These are phyloP conservation scores for Diplodus sargus DNA, from an alignment of 2,797 vertebrate genomes.

Conservation along the genomic window DNA sequence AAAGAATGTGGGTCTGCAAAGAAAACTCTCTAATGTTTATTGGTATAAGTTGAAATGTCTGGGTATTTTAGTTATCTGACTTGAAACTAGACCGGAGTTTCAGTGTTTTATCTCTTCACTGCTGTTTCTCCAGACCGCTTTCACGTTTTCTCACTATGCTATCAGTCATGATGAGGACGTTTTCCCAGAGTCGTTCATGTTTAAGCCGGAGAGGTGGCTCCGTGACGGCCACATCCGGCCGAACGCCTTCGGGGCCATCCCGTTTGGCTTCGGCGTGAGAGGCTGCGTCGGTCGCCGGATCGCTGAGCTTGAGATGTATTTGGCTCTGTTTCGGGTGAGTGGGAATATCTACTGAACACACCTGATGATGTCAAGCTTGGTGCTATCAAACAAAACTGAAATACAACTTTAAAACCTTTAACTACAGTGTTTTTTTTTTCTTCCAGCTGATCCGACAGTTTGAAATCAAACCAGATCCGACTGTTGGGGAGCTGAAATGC, in stretches of 20 bases:
- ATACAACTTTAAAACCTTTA: no score
- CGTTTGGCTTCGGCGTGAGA: slow-evolving; percentile 86
- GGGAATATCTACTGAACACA: neutral
- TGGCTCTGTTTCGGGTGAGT: slow-evolving; percentile 77
- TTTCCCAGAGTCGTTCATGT: slow-evolving; percentile 78
- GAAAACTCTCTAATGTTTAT: neutral
- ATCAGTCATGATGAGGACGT: slow-evolving; percentile 80
- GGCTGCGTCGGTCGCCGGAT: slow-evolving; percentile 84
- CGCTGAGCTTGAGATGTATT: slow-evolving; percentile 87
- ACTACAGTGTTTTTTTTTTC: neutral
- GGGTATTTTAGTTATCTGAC: no score
- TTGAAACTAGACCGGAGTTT: neutral
- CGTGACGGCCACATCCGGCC: slow-evolving; percentile 73
- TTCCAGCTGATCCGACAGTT: slow-evolving; percentile 80
- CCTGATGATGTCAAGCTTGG: no score
- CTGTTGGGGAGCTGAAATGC: slow-evolving; percentile 74
- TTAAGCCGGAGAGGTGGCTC: slow-evolving; percentile 85
- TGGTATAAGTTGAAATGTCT: neutral
- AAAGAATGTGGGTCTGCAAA: slow-evolving; percentile 74
- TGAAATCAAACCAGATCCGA: slow-evolving; percentile 79
- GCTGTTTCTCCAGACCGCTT: slow-evolving; percentile 76
- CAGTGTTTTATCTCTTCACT: neutral
- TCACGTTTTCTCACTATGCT: slow-evolving; percentile 81
- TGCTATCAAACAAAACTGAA: no score
- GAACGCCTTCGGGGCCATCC: slow-evolving; percentile 81